Conservation (phyloP, 2,113 vertebrate species). For the Callipepla squamata region DNA sequence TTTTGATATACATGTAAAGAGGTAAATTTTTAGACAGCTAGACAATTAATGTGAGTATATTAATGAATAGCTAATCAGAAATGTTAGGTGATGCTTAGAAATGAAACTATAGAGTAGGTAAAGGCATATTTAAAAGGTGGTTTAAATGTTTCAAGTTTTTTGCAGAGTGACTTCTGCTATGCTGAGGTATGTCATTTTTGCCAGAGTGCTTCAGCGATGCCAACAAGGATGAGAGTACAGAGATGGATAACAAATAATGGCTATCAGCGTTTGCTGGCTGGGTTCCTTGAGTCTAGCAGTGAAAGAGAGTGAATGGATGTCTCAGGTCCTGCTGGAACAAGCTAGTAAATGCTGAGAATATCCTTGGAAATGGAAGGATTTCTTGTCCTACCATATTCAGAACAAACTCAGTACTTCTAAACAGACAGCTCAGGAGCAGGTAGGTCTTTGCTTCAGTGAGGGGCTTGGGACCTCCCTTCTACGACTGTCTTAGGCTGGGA, state of each 20-base stretch:
- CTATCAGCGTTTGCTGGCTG: not conserved
- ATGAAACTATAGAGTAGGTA: not conserved
- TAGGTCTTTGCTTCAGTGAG: not conserved
- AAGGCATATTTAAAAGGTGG: not conserved
- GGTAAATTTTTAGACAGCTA: too few relatives aligned
- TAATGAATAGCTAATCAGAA: constrained; percentile 5
- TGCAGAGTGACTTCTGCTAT: not conserved
- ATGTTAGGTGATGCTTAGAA: not conserved
- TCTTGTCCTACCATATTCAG: not conserved
- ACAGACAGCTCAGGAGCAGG: not conserved
- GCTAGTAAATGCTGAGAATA: not conserved
- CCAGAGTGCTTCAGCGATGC: not conserved
- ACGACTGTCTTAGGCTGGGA: not conserved
- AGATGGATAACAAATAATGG: not conserved
- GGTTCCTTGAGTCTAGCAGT: not conserved
- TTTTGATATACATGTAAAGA: not conserved
- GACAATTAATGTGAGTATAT: not conserved
- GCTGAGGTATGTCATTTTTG: not conserved
- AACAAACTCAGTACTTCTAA: not conserved
- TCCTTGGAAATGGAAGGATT: not conserved
- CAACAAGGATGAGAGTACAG: not conserved
- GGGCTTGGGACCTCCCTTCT: not conserved
- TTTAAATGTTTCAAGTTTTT: not conserved
- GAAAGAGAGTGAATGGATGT: not conserved
- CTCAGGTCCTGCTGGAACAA: not conserved